These are phyloP conservation scores for Junonia oenone DNA, from an alignment of 2,888 invertebrate genomes.

Conservation along the genomic window DNA sequence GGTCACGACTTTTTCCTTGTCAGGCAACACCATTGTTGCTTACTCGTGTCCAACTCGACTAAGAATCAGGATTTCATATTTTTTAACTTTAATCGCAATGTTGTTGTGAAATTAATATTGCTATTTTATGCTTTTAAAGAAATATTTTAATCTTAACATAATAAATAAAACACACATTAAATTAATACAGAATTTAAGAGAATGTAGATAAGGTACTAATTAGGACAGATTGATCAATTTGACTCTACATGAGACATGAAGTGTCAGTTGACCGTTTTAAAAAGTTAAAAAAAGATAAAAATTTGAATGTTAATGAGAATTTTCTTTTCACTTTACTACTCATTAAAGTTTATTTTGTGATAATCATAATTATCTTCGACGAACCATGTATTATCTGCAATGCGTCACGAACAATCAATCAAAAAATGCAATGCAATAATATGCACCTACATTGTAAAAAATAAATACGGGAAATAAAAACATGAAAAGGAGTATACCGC, in stretches of 20 bases:
- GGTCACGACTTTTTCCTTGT: constrained; percentile 75
- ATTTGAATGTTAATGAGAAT: not conserved
- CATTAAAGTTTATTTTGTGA: not conserved
- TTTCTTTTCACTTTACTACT: not conserved
- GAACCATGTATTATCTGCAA: constrained; percentile 9
- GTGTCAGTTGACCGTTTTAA: too few species aligned
- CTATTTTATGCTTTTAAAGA: not conserved
- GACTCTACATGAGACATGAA: too few species aligned
- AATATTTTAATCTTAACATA: not conserved
- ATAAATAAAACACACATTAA: not conserved
- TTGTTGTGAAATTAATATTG: constrained; percentile 2
- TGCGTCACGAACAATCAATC: constrained; percentile 6
- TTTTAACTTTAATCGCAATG: constrained; percentile 16
- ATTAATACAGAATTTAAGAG: too few species aligned
- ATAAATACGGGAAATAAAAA: not conserved
- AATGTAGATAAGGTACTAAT: too few species aligned
- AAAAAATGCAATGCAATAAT: constrained; percentile 5
- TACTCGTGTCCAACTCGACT: constrained; percentile 34
- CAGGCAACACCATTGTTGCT: constrained; percentile 65
- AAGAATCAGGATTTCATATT: constrained; percentile 22
- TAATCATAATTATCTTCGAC: constrained; percentile 7
- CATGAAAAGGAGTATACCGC: too few species aligned
- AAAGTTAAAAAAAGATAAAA: too few species aligned
- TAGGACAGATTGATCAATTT: too few species aligned
- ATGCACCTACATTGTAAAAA: not conserved